Evolutionary conservation across 1,140 invertebrate species (phyloP).

Genomic region (Drosophila paulistorum): DNA sequence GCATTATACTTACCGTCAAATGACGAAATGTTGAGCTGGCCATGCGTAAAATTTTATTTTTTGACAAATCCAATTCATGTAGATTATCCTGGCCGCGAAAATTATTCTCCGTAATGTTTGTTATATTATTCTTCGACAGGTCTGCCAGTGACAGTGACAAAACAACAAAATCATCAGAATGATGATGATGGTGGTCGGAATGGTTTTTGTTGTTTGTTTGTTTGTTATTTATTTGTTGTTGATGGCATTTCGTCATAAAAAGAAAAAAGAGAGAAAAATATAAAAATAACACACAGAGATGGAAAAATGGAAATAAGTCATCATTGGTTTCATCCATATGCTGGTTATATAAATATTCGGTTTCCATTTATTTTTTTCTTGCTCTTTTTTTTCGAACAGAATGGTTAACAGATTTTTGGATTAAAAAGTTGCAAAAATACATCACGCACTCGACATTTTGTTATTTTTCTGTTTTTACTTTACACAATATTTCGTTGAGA

Average conservation of each 20-base stretch:
- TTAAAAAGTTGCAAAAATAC: slow-evolving; percentile 8
- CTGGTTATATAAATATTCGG: slow-evolving; percentile 5
- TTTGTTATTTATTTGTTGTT: slow-evolving; percentile 17
- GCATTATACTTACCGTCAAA: slow-evolving; percentile 83
- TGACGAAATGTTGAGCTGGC: slow-evolving; percentile 90
- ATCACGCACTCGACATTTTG: background rate
- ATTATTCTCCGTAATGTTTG: slow-evolving; percentile 90
- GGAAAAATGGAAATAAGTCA: slow-evolving; percentile 13
- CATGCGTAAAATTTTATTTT: slow-evolving; percentile 90
- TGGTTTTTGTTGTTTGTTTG: slow-evolving; percentile 3
- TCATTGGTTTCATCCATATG: slow-evolving; percentile 1
- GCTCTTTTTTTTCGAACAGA: too few relatives aligned
- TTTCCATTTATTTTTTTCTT: slow-evolving; percentile 5
- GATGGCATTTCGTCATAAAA: slow-evolving; percentile 26
- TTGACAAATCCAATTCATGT: slow-evolving; percentile 92
- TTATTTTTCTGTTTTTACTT: background rate
- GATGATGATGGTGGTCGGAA: slow-evolving; percentile 6
- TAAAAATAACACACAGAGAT: background rate
- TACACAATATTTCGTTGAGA: background rate
- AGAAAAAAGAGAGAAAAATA: slow-evolving; percentile 24
- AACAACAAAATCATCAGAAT: slow-evolving; percentile 2
- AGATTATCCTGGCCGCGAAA: slow-evolving; percentile 90
- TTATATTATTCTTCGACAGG: slow-evolving; percentile 90
- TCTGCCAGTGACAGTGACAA: slow-evolving; percentile 82
- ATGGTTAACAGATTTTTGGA: slow-evolving; percentile 1